Conservation (phyloP, 2,113 vertebrate genomes). For the Hemiscyllium ocellatum region DNA sequence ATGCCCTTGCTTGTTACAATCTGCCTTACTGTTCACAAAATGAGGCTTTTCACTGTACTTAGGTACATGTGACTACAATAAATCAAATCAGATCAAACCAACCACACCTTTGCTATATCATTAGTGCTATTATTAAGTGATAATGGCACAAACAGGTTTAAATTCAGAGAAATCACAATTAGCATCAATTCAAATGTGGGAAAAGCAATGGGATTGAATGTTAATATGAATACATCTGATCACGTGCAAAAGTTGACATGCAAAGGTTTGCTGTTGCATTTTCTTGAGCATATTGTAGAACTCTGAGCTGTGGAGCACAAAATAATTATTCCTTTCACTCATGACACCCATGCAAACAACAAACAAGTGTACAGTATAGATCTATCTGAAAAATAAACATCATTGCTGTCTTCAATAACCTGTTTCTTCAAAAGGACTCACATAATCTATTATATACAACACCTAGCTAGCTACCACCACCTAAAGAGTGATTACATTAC, state of each 20-base stretch:
- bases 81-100: not conserved
- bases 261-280: not conserved
- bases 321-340: not conserved
- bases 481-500: not conserved
- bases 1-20: no score
- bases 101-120: not conserved
- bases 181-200: not conserved
- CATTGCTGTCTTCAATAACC: not conserved
- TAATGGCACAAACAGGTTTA: not conserved
- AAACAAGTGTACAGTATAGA: not conserved
- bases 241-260: not conserved
- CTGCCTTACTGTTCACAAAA: no score
- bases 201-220: not conserved
- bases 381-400: not conserved
- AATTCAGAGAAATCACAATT: not conserved
- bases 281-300: no score
- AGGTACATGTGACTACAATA: no score
- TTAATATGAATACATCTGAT: not conserved
- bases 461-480: not conserved
- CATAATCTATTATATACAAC: not conserved
- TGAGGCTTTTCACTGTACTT: no score
- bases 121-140: not conserved
- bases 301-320: not conserved
- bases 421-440: not conserved
- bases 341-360: not conserved